These are phyloP conservation scores for Coregonus ussuriensis DNA, from an alignment of 2,797 vertebrate genomes.

Conservation along the genomic window DNA sequence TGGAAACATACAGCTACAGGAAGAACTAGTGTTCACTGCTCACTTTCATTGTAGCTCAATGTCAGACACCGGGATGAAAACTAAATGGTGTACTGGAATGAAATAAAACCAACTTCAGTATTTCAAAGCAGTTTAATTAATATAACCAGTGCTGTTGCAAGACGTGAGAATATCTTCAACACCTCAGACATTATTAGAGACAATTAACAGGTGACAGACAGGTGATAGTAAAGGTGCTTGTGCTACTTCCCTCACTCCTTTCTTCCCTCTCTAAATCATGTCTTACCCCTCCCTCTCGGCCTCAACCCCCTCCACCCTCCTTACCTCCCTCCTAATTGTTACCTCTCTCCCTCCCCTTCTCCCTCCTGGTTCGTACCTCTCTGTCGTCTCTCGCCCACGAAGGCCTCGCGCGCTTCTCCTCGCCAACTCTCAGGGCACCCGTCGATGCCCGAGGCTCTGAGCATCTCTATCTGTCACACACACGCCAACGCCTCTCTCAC, in stretches of 20 bases:
- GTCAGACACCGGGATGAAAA: neutral
- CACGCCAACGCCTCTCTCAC: constrained; percentile 50
- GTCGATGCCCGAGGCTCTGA: constrained; percentile 62
- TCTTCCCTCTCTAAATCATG: neutral
- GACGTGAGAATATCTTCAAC: neutral
- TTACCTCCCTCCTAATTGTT: neutral
- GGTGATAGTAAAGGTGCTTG: neutral
- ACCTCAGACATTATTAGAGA: neutral
- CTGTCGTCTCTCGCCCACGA: constrained; percentile 60
- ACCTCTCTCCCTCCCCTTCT: neutral
- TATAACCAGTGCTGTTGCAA: neutral
- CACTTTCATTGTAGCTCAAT: neutral
- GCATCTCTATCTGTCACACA: constrained; percentile 58
- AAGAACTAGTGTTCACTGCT: neutral
- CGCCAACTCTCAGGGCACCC: constrained; percentile 69
- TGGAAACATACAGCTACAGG: too few relatives aligned
- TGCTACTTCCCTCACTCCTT: neutral
- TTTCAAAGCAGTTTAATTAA: neutral
- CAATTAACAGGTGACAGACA: neutral
- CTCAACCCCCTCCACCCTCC: neutral
- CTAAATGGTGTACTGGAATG: neutral
- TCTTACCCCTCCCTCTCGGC: neutral
- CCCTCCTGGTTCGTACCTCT: constrained; percentile 55
- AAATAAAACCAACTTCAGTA: neutral
- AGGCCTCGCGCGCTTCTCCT: constrained; percentile 53